Percentiles rank a stretch among this genome's conserved stretches.
Evolutionary conservation across 1,140 invertebrate species (phyloP).

Genomic region (Thalassaphorura encarpata): DNA sequence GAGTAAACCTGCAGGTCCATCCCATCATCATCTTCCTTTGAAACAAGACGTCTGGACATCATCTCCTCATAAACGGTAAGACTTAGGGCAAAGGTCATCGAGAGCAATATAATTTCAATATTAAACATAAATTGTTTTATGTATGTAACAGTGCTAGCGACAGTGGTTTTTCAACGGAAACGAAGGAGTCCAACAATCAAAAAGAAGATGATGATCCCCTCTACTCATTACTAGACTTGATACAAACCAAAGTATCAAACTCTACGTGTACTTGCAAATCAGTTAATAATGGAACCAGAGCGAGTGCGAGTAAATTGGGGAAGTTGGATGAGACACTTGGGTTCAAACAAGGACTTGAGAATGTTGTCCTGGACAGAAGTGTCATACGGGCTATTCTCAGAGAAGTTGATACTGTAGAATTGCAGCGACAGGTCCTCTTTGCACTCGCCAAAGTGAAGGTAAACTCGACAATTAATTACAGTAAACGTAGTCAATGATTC

Average conservation of each 20-base stretch:
- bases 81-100: no score
- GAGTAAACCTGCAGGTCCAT: slow-evolving; percentile 2
- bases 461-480: neutral
- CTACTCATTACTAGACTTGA: slow-evolving; percentile 29
- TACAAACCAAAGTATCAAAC: slow-evolving; percentile 27
- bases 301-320: slow-evolving; percentile 9
- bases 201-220: slow-evolving; percentile 30
- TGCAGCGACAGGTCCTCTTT: slow-evolving; percentile 30
- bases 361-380: slow-evolving; percentile 2
- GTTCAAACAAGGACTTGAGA: slow-evolving; percentile 4
- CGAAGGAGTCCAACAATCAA: slow-evolving; percentile 22
- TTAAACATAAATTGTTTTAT: no score
- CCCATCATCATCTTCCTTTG: slow-evolving; percentile 2
- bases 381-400: slow-evolving; percentile 25
- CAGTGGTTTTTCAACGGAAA: slow-evolving; percentile 30
- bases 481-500: no score
- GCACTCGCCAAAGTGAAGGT: slow-evolving; percentile 25
- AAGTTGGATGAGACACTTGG: slow-evolving; percentile 21
- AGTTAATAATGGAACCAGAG: slow-evolving; percentile 6
- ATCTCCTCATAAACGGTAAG: neutral
- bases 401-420: slow-evolving; percentile 17
- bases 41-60: slow-evolving; percentile 7
- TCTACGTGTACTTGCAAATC: neutral
- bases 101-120: no score
- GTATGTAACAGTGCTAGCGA: slow-evolving; percentile 24